Base-by-base conservation (phyloP, 2,797 vertebrate genomes). In the Xerus rutilus region DNA sequence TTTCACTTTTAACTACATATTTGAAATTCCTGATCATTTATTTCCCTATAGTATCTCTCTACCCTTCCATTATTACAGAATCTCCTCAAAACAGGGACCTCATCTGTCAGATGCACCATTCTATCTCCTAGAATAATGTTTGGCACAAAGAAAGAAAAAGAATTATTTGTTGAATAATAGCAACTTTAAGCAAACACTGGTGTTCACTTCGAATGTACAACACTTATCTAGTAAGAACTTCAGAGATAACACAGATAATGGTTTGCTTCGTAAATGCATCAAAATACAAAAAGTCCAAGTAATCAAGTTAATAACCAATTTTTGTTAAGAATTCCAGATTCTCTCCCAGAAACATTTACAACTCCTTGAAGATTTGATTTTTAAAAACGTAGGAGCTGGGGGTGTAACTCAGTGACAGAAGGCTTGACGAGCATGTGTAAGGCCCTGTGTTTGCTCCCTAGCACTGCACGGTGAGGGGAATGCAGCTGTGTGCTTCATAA, bases 401-500 rank as follows among this genome's bases (percentile, higher is more conserved):
- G 57, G 20, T 59, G 9, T 59, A 59, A 10, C 57, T 21, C 20
- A 57, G 20, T 59, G 57, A 59, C 9, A 59, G 21, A 59, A 59
- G 57, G 8, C 57, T 59, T 59, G 8, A 9, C 57, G 23, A 67
- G 65, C 30, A 67, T 32, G 65, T 28, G 5, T 4, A 30, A 67
- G 14, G 12, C 13, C 30, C 65, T 67, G 30, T 13, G 30, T 65
- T 30, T 25, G 25, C 30, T 12, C 62, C 62, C 62, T 13, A 65
- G 11, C 64, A 65, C 28, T 13, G 28, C 7, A 57, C 6, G 28
- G 54, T 12, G 30, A n/a, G 30, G n/a, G 35, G 23, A 52, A 59
- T 76, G 28, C 12, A 95, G 70, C 93, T 54, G 89, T 94, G 65
- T 15, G 73, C 70, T 86, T 95, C n/a, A 77, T 74, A 96, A 93